A percentile compares a stretch with the other conserved stretches of the same genome.
Conservation (phyloP, 2,113 vertebrate genomes). For the Eleginops maclovinus region DNA sequence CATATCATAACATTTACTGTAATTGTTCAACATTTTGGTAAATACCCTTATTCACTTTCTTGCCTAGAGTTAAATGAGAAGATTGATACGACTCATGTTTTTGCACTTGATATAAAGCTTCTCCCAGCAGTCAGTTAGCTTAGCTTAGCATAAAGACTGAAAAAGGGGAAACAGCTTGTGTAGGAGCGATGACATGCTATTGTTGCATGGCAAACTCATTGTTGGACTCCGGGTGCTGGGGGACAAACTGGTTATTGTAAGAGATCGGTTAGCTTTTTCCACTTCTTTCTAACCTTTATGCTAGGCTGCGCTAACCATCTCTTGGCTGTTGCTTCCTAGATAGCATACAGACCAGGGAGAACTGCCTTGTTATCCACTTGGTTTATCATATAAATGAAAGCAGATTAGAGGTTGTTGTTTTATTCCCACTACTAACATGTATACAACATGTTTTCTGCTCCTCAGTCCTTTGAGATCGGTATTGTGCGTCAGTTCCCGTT, state of each 20-base stretch:
- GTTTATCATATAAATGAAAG: background rate
- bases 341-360: background rate
- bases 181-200: background rate
- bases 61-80: too few species aligned
- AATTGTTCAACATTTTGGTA: too few species aligned
- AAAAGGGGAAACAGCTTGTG: too few species aligned
- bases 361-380: background rate
- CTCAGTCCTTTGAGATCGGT: slow-evolving; percentile 92
- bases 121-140: too few species aligned
- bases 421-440: background rate
- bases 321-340: background rate
- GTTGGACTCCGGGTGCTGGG: background rate
- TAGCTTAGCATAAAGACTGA: too few species aligned
- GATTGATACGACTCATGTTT: too few species aligned
- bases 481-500: slow-evolving; percentile 97
- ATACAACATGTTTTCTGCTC: slow-evolving; percentile 22
- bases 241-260: background rate
- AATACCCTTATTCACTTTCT: too few species aligned
- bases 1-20: too few species aligned
- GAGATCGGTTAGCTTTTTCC: background rate
- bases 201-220: background rate
- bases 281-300: background rate
- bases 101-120: too few species aligned
- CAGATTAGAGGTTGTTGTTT: background rate
- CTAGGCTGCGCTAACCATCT: background rate